phyloP scores from a whole-genome alignment of 2,797 vertebrate species.

The Sciurus carolinensis region DNA sequence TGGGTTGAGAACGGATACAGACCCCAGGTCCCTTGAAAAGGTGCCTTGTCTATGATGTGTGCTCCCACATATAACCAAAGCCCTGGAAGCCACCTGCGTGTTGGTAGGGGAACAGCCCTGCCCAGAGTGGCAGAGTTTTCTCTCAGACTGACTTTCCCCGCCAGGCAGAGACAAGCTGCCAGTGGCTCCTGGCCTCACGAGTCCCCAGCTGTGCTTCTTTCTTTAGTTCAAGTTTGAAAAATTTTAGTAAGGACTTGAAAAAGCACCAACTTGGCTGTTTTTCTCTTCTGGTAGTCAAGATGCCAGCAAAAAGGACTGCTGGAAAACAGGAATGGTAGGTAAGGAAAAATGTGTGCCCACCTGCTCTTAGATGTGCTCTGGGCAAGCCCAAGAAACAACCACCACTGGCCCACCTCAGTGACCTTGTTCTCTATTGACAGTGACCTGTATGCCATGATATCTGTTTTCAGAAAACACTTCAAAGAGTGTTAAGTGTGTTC shows the following conservation, averaged over 20 bases:
- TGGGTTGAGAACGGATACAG: not conserved
- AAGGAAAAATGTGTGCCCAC: not conserved
- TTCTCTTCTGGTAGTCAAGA: not conserved
- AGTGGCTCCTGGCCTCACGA: not conserved
- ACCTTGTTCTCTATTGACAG: not conserved
- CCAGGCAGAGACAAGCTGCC: not conserved
- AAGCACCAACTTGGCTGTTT: not conserved
- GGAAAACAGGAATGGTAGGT: not conserved
- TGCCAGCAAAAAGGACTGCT: not conserved
- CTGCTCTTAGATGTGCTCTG: not conserved
- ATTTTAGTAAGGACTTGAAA: not conserved
- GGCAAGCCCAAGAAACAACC: not conserved
- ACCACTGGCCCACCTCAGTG: not conserved
- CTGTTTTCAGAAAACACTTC: conserved; percentile 46
- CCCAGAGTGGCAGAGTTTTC: not conserved
- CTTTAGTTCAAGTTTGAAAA: not conserved
- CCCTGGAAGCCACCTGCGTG: not conserved
- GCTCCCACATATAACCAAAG: not conserved
- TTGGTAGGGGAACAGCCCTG: not conserved
- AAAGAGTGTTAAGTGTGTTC: not conserved
- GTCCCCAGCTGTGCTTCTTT: not conserved
- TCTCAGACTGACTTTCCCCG: not conserved
- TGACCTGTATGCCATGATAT: not conserved
- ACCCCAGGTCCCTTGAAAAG: not conserved
- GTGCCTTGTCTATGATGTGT: not conserved